Evolutionary conservation across 1,140 invertebrate species (phyloP), one percentile per base, ranked within the genome.

Genomic region (Lasioglossum baleicum): DNA sequence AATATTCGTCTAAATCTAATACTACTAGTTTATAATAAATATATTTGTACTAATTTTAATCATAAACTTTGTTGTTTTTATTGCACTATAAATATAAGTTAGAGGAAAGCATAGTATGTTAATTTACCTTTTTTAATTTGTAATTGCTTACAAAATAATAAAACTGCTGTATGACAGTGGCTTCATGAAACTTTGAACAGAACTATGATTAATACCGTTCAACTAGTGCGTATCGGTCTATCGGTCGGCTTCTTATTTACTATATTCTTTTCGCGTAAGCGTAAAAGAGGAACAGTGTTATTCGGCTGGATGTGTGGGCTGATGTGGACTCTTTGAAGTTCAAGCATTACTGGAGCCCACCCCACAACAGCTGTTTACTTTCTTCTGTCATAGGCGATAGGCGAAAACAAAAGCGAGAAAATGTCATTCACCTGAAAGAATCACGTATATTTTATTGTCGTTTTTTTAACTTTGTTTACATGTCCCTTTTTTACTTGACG

Each of bases 21-120:
- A 85, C 65, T 85, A 86, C 72, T 87, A 88, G 83, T 87, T 87
- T 83, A 84, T 86, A 86, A 86, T 86, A 83, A 84, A 86, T 84
- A 87, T 87, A 87, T 88, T 87, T 88, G 82, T 88, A 88, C 82
- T 88, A 86, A 87, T 88, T 88, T 88, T 82, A 86, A 87, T 85
- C 81, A 83, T 82, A 82, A 87, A 85, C 86, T 87, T 88, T 88
- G 85, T 88, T 88, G 83, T 86, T 87, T 88, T 87, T 83, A 87
- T 83, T 83, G 82, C 80, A 85, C 80, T 80, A 88, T 75, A 74
- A 73, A 85, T 78, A 83, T 83, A 85, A 87, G 86, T 88, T 87
- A 88, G 77, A 70, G 51, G 42, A 63, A 58, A 80, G 75, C 63
- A 75, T 82, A 74, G 72, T 77, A 76, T 72, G 82, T 83, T 83